phyloP scores from a whole-genome alignment of 2,797 vertebrate species.

The Typhlichthys subterraneus region DNA sequence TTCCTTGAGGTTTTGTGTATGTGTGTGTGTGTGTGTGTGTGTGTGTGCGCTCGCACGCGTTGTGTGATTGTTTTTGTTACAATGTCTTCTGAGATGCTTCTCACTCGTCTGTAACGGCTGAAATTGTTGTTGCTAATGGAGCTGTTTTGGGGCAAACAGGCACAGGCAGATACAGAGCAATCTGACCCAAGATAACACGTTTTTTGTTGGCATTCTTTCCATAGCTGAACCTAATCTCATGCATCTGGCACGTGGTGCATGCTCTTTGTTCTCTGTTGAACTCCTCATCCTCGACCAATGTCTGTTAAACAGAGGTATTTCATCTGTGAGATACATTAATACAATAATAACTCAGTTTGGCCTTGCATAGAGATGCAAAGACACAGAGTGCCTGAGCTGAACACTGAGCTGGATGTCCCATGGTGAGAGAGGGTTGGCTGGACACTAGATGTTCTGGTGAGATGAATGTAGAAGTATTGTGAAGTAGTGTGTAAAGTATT shows the following conservation, averaged over 20 bases:
- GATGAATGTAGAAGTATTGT: too few relatives aligned
- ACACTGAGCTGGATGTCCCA: too few relatives aligned
- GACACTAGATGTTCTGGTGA: too few relatives aligned
- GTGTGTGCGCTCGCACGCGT: slow-evolving; percentile 18
- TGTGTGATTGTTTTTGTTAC: slow-evolving; percentile 17
- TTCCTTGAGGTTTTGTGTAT: slow-evolving; percentile 3
- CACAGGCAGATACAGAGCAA: slow-evolving; percentile 58
- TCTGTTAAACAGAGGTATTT: background rate
- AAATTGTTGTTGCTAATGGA: slow-evolving; percentile 73
- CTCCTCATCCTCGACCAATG: slow-evolving; percentile 10
- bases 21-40: slow-evolving; percentile 15
- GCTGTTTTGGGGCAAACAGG: slow-evolving; percentile 59
- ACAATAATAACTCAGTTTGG: too few relatives aligned
- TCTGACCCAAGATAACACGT: slow-evolving; percentile 58
- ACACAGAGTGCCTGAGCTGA: too few relatives aligned
- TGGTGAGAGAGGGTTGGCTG: too few relatives aligned
- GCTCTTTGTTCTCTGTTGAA: slow-evolving; percentile 37
- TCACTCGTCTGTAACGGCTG: slow-evolving; percentile 67
- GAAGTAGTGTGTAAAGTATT: too few relatives aligned
- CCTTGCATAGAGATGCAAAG: too few relatives aligned
- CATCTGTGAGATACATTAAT: too few relatives aligned
- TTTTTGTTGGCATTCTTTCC: slow-evolving; percentile 51
- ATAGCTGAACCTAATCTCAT: slow-evolving; percentile 35
- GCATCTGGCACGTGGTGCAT: slow-evolving; percentile 34
- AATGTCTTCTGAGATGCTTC: slow-evolving; percentile 53